Evolutionary conservation across 2,797 vertebrate genomes (phyloP).

Genomic region (Ctenopoma multispine): DNA sequence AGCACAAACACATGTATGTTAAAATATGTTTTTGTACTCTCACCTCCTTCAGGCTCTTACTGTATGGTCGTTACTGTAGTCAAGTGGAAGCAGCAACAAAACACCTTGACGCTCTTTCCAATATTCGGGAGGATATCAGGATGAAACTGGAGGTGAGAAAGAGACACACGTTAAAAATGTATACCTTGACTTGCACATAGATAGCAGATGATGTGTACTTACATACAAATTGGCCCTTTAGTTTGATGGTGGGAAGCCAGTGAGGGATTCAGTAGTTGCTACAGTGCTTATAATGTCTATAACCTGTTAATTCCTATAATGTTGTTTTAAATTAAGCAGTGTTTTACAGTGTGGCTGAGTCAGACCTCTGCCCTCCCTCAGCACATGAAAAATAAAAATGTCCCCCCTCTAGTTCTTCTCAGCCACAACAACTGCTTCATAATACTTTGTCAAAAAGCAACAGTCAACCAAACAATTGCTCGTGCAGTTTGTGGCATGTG

Average conservation of each 20-base stretch:
- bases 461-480: no score
- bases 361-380: no score
- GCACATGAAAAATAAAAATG: no score
- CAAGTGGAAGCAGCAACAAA: constrained; percentile 91
- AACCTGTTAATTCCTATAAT: no score
- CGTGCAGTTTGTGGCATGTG: no score
- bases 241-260: not conserved
- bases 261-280: no score
- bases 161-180: not conserved
- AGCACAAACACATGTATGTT: not conserved
- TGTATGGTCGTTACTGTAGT: constrained; percentile 93
- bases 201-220: not conserved
- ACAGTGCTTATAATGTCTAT: no score
- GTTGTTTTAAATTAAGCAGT: no score
- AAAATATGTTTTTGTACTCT: not conserved
- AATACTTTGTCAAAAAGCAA: no score
- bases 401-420: no score
- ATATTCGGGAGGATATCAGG: constrained; percentile 84
- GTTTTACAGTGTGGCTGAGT: no score
- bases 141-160: constrained; percentile 91
- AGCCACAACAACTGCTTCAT: no score
- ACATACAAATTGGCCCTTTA: not conserved
- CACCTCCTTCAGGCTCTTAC: constrained; percentile 82
- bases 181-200: not conserved
- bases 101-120: constrained; percentile 87